phyloP scores from a whole-genome alignment of 1,140 invertebrate genomes.

The Belonocnema kinseyi region DNA sequence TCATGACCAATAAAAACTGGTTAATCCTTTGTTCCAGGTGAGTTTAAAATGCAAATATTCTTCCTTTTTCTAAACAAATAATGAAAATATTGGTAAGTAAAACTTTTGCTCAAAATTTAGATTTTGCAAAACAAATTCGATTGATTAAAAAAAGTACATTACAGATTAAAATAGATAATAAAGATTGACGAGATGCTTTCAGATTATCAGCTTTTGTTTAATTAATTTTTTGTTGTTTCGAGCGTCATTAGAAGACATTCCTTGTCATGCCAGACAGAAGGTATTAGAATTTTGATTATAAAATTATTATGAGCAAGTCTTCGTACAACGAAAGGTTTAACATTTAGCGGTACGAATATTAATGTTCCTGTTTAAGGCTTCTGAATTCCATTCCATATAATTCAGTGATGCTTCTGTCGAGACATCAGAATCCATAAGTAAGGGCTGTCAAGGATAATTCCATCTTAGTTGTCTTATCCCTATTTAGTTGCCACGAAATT shows the following conservation, averaged over 20 bases:
- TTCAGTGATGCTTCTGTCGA: background rate
- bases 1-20: too few species aligned
- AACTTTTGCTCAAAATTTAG: too few species aligned
- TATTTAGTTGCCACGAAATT: background rate
- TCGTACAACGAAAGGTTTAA: background rate
- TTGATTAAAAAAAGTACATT: too few species aligned
- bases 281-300: background rate
- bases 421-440: background rate
- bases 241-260: background rate
- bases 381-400: slow-evolving; percentile 19
- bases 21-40: too few species aligned
- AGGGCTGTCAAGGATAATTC: background rate
- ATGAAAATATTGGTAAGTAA: too few species aligned
- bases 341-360: slow-evolving; percentile 17
- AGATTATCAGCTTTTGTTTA: background rate
- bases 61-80: too few species aligned
- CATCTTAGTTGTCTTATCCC: background rate
- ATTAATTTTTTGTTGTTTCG: slow-evolving; percentile 6
- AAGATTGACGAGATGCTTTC: background rate
- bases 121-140: too few species aligned
- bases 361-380: slow-evolving; percentile 37
- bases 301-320: background rate
- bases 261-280: background rate
- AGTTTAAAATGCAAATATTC: too few species aligned
- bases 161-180: too few species aligned